phyloP scores from a whole-genome alignment of 2,888 invertebrate genomes.

The Agrilus cyanescens region DNA sequence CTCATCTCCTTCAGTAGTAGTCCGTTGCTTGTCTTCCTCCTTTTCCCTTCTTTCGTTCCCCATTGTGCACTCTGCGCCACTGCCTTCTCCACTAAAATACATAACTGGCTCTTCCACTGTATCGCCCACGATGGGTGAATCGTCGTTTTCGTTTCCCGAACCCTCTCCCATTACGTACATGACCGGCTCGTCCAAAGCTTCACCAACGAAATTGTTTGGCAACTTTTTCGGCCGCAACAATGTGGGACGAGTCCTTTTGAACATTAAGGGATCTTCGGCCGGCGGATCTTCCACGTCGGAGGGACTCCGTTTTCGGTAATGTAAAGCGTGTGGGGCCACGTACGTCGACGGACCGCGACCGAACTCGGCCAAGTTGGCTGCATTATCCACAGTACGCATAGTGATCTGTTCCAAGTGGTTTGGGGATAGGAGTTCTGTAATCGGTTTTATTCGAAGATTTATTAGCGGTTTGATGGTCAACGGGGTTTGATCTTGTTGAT shows the following conservation, averaged over 20 bases:
- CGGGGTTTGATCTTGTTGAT: background rate
- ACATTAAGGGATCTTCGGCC: no score
- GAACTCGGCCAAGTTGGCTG: no score
- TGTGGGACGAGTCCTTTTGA: constrained; percentile 14
- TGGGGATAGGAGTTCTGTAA: constrained; percentile 6
- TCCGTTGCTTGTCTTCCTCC: constrained; percentile 1
- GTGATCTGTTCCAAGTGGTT: no score
- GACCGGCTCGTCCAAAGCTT: constrained; percentile 57
- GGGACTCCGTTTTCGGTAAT: no score
- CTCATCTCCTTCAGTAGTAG: background rate
- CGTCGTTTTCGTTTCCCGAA: constrained; percentile 46
- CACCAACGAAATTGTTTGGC: constrained; percentile 14
- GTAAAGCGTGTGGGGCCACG: no score
- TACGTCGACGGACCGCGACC: no score
- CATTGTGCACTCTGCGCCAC: constrained; percentile 58
- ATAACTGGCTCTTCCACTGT: constrained; percentile 61
- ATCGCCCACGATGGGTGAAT: constrained; percentile 43
- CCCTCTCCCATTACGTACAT: constrained; percentile 48
- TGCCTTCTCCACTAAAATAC: constrained; percentile 60
- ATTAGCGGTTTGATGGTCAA: constrained; percentile 1
- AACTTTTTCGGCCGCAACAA: constrained; percentile 18
- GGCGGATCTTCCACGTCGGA: no score
- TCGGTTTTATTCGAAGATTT: constrained; percentile 10
- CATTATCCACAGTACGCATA: no score
- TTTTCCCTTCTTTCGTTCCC: constrained; percentile 45